Evolutionary conservation across 2,797 vertebrate species (phyloP), one percentile per base, ranked within the genome.

Genomic region (Eptatretus atami): DNA sequence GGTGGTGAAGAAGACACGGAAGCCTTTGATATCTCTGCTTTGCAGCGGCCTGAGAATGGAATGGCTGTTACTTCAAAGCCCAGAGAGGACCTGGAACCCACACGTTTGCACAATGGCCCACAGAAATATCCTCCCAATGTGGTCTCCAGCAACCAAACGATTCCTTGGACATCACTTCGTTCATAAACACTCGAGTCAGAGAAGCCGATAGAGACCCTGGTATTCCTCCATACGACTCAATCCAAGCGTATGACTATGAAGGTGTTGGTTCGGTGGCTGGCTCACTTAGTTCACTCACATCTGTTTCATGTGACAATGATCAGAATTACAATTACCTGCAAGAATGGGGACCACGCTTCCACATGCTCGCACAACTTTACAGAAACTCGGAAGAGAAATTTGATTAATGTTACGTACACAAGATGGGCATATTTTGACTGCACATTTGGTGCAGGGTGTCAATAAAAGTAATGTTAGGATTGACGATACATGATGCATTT

Each of bases 191-290:
- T 63, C 79, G 84, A 19, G 77, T 88, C 19, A 78, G 77, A 13
- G 82, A 84, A 73, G 82, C 82, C 54, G 83, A 82, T 2, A 78
- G 80, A 55, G 84, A 88, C 73, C 82, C 82, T 11, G 73, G 79
- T 0, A 80, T 82, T 71, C 84, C 84, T 0, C 84, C 84, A 1
- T 87, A 85, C 53, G 84, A 88, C 71, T 88, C 84, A 0, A 81
- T 88, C 72, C 84, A 88, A 73, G 81, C 87, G 69, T 87, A 85
- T 3, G 84, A 83, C 67, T 78, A 83, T 63, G 84, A 87, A 70
- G 84, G 84, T 63, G 78, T 76, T 19, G 84, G 83, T 15, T 87
- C 84, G 15, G 75, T 81, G 12, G 82, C 83, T 0, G 83, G 82
- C 54, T 86, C 75, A 0, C 75, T 77, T 65, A 77, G 75, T 67